A percentile compares a stretch with the other conserved stretches of the same genome.
Evolutionary conservation across 2,797 vertebrate genomes (phyloP).

Genomic region (Phrynocephalus forsythii): DNA sequence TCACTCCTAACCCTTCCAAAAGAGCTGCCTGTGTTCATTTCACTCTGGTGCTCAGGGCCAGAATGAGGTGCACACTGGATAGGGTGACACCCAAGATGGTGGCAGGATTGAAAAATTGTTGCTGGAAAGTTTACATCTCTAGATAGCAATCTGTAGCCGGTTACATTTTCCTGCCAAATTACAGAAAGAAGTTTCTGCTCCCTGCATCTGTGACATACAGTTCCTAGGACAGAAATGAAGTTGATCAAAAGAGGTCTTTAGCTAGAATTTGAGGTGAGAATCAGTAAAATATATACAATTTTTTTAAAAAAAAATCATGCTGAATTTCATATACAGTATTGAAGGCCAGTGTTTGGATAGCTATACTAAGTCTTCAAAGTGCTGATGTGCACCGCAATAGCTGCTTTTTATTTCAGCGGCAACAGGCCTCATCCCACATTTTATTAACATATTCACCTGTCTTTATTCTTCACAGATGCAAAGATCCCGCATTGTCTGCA

Average conservation of each 20-base stretch:
- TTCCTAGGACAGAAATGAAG: background rate
- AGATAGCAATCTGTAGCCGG: too few relatives aligned
- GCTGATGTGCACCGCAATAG: background rate
- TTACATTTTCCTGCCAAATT: background rate
- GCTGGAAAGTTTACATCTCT: too few relatives aligned
- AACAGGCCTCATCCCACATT: background rate
- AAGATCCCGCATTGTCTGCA: constrained; percentile 44
- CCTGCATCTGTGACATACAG: background rate
- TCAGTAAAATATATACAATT: background rate
- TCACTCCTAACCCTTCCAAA: too few relatives aligned
- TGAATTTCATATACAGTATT: too few relatives aligned
- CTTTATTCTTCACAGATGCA: constrained; percentile 15
- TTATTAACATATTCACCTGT: background rate
- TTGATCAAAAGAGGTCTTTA: background rate
- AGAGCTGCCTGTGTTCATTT: too few relatives aligned
- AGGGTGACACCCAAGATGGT: too few relatives aligned
- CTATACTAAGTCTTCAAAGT: background rate
- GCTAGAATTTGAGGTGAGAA: background rate
- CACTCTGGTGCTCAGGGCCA: too few relatives aligned
- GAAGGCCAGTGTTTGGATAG: background rate
- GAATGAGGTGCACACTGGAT: too few relatives aligned
- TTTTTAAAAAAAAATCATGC: too few relatives aligned
- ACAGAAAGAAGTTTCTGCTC: background rate
- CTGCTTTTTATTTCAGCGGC: background rate
- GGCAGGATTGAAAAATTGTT: too few relatives aligned